A percentile compares a stretch with the other conserved stretches of the same genome.
phyloP scores from a whole-genome alignment of 2,113 vertebrate species.

The Tringa solitaria region DNA sequence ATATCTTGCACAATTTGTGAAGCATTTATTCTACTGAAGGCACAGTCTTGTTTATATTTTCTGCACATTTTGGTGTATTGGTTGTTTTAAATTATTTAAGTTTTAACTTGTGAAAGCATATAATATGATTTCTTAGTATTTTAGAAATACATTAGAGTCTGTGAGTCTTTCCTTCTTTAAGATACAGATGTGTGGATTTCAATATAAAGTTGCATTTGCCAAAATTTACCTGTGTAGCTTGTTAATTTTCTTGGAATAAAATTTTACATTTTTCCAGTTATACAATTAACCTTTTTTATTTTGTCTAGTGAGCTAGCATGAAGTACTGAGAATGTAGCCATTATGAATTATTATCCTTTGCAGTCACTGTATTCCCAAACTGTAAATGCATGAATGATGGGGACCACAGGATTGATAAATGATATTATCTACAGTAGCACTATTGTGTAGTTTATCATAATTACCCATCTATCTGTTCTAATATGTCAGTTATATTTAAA shows the following conservation, averaged over 20 bases:
- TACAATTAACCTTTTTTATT: conserved; percentile 77
- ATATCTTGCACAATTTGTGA: conserved; percentile 98
- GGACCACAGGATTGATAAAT: conserved; percentile 72
- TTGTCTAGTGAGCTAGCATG: conserved; percentile 77
- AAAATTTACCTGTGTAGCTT: conserved; percentile 99
- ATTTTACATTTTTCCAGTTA: conserved; percentile 95
- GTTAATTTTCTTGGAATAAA: conserved; percentile 98
- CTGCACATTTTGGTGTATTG: conserved; percentile 96
- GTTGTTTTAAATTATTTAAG: conserved; percentile 95
- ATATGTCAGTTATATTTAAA: conserved; percentile 67
- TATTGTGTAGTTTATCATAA: conserved; percentile 74
- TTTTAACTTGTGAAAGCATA: conserved; percentile 98
- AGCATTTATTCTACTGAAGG: conserved; percentile 94
- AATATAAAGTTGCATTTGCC: conserved; percentile 99
- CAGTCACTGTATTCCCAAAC: conserved; percentile 70
- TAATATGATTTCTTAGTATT: conserved; percentile 97
- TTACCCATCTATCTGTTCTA: conserved; percentile 70
- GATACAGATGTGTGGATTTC: conserved; percentile 98
- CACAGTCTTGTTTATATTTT: conserved; percentile 99
- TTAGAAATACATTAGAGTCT: conserved; percentile 98
- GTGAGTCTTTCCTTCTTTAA: conserved; percentile 98
- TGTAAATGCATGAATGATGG: conserved; percentile 74
- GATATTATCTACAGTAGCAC: conserved; percentile 69
- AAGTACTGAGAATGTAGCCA: conserved; percentile 67
- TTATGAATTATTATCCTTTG: conserved; percentile 71